Evolutionary conservation across 2,888 invertebrate species (phyloP).

Genomic region (Gonocerus acuteangulatus): DNA sequence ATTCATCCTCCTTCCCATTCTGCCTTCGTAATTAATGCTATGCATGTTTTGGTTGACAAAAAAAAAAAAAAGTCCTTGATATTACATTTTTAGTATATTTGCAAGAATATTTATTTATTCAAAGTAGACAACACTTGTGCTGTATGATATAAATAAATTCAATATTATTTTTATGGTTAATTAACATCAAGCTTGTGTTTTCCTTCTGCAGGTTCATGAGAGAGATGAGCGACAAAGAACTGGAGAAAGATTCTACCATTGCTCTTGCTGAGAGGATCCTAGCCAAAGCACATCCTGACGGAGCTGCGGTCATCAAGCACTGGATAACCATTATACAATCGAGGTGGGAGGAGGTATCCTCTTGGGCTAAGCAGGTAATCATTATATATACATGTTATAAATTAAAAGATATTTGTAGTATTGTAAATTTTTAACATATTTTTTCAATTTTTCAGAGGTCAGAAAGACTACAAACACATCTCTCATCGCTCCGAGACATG

Average conservation of each 20-base stretch:
- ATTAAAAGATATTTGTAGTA: not conserved
- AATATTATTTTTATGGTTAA: too few relatives aligned
- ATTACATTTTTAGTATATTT: too few relatives aligned
- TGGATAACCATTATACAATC: slow-evolving; percentile 96
- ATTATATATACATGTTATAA: not conserved
- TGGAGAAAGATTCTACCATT: slow-evolving; percentile 79
- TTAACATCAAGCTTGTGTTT: too few relatives aligned
- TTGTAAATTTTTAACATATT: not conserved
- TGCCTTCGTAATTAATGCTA: too few relatives aligned
- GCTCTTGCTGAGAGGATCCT: slow-evolving; percentile 81
- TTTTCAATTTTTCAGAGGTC: slow-evolving; percentile 77
- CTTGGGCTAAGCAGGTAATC: slow-evolving; percentile 61
- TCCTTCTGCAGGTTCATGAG: slow-evolving; percentile 54
- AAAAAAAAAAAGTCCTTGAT: too few relatives aligned
- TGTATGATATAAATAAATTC: too few relatives aligned
- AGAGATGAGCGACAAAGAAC: slow-evolving; percentile 74
- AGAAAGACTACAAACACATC: slow-evolving; percentile 72
- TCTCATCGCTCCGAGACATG: slow-evolving; percentile 68
- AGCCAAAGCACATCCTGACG: slow-evolving; percentile 91
- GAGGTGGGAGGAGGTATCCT: slow-evolving; percentile 91
- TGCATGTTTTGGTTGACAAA: too few relatives aligned
- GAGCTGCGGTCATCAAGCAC: slow-evolving; percentile 94
- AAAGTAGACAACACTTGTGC: too few relatives aligned
- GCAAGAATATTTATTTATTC: too few relatives aligned
- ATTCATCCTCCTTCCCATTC: too few relatives aligned